Evolutionary conservation across 2,113 vertebrate genomes (phyloP).

Genomic region (Triplophysa rosa): DNA sequence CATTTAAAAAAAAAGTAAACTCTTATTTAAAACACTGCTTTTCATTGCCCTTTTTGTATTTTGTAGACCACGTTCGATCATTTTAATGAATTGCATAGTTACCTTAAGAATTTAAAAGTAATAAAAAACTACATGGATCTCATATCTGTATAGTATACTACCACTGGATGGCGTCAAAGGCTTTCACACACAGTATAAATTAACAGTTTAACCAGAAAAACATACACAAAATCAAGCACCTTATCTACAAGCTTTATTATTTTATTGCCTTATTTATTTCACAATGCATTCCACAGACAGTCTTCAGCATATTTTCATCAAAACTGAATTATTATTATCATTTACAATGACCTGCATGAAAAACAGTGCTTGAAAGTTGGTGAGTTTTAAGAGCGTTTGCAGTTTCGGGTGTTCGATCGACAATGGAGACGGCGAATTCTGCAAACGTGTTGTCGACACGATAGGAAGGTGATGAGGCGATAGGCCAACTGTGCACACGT

Average conservation of each 20-base stretch:
- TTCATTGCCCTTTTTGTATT: no score
- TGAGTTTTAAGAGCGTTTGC: slow-evolving; percentile 21
- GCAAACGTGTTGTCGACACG: slow-evolving; percentile 20
- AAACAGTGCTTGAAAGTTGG: slow-evolving; percentile 34
- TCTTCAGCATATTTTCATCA: slow-evolving; percentile 33
- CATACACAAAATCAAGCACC: not conserved
- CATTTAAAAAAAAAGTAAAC: no score
- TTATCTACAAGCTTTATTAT: slow-evolving; percentile 47
- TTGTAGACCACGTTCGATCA: no score
- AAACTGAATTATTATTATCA: slow-evolving; percentile 9
- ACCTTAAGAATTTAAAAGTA: no score
- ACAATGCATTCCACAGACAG: slow-evolving; percentile 36
- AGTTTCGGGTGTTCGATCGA: slow-evolving; percentile 33
- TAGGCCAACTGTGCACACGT: slow-evolving; percentile 4
- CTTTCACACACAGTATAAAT: not conserved
- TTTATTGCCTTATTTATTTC: slow-evolving; percentile 35
- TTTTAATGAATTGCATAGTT: no score
- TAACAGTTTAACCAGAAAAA: not conserved
- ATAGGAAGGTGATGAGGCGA: slow-evolving; percentile 11
- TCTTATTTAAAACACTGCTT: no score
- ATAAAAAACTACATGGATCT: no score
- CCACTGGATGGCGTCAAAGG: slow-evolving; percentile 14
- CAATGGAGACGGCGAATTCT: slow-evolving; percentile 5
- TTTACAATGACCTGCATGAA: slow-evolving; percentile 41
- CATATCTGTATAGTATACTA: not conserved